Percentiles rank a stretch among this genome's conserved stretches.
phyloP scores from a whole-genome alignment of 92 coral and sea anemone species.

The Epizoanthus scotinus region DNA sequence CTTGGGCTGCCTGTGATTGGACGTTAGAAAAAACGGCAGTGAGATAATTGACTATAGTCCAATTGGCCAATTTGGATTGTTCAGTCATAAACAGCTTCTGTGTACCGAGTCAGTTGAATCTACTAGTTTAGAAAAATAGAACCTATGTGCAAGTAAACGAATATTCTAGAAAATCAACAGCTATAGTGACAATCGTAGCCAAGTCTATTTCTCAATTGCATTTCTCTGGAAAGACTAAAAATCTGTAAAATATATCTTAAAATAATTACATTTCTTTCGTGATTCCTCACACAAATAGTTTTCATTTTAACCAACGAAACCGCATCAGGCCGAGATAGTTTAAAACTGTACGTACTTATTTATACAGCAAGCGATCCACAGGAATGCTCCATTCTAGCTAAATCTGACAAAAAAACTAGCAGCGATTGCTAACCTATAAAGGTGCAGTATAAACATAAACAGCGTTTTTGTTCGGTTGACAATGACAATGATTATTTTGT shows the following conservation, averaged over 20 bases:
- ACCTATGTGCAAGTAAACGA: neutral
- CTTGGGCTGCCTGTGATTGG: too few species aligned
- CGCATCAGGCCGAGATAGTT: neutral
- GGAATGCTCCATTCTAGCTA: neutral
- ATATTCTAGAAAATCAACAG: neutral
- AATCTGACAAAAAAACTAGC: neutral
- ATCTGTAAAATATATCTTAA: neutral
- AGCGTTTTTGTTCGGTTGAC: too few species aligned
- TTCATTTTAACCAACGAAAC: neutral
- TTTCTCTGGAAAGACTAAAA: neutral
- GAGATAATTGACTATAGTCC: too few species aligned
- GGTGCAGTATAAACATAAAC: neutral
- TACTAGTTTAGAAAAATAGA: slow-evolving; percentile 13
- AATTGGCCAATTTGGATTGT: too few species aligned
- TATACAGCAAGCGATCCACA: neutral
- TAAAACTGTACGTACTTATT: neutral
- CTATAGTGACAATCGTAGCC: neutral
- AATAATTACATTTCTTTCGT: neutral
- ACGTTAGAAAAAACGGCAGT: too few species aligned
- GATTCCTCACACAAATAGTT: slow-evolving; percentile 14
- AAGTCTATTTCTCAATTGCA: neutral
- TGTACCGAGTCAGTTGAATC: neutral
- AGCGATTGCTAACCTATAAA: neutral
- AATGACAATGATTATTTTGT: neutral
- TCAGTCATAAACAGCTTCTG: too few species aligned